These are phyloP conservation scores for Oxyura jamaicensis DNA, from an alignment of 2,113 vertebrate genomes.

Conservation along the genomic window DNA sequence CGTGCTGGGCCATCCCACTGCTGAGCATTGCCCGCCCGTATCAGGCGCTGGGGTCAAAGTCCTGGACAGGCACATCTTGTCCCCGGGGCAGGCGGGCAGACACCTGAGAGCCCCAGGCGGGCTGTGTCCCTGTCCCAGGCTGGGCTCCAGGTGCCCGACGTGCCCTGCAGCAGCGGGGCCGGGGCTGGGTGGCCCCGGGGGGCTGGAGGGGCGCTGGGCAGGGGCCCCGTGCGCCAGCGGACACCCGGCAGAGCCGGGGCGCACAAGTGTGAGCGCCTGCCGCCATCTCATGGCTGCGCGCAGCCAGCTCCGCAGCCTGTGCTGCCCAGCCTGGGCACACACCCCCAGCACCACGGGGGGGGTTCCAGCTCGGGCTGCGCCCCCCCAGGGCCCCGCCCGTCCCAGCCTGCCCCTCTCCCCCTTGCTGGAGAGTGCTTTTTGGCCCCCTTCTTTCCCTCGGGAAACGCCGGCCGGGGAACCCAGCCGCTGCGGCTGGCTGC, in stretches of 20 bases:
- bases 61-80: not conserved
- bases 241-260: not conserved
- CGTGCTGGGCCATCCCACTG: not conserved
- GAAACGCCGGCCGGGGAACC: not conserved
- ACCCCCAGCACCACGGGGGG: not conserved
- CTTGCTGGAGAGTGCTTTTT: not conserved
- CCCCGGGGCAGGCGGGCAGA: not conserved
- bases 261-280: not conserved
- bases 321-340: rapidly evolving
- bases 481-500: too few relatives aligned
- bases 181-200: too few relatives aligned
- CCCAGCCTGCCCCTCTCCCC: not conserved
- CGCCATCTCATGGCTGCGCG: conserved; percentile 57
- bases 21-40: conserved; percentile 30
- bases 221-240: not conserved
- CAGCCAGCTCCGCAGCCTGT: not conserved
- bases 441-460: too few relatives aligned
- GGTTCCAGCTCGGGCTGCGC: too few relatives aligned
- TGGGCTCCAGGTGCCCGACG: not conserved
- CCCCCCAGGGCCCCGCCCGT: not conserved
- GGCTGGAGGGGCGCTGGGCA: not conserved
- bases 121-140: not conserved
- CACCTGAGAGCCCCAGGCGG: not conserved
- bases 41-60: not conserved
- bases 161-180: rapidly evolving